Base-by-base conservation (phyloP, 2,797 vertebrate species). In the Chloroceryle inda region DNA sequence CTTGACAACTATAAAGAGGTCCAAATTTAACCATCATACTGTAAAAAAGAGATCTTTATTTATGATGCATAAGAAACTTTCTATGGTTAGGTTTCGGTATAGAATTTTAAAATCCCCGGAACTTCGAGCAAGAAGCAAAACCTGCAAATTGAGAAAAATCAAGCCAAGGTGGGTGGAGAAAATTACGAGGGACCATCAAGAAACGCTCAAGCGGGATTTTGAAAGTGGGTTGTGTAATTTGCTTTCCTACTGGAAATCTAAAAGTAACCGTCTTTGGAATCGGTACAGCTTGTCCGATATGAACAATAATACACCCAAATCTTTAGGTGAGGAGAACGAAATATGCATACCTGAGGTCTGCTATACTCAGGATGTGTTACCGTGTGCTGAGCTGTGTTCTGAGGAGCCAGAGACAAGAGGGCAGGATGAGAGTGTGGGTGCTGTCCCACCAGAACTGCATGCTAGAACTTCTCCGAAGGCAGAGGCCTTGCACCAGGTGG, bases 31-130 rank as follows among this genome's bases (percentile, higher is more conserved):
- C 50, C 97, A 95, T 87, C 96, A 96, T 84, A 96, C 94, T 97
- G 98, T 97, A 93, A 97, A 97, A 96, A 98, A 97, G 96, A 97
- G 94, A 93, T 97, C 97, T 97, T 95, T 97, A 97, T 98, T 98
- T 98, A 98, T 98, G 98, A 98, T 98, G 98, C 97, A 98, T 97
- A 98, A 98, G 91, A 98, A 98, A 97, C 97, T 98, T 96, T 98
- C 98, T 97, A 92, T 98, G 98, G 95, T 98, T 97, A 98, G 97
- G 96, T 98, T 98, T 97, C 81, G 96, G 76, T 97, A 97, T 95
- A 98, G 98, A 97, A 96, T 98, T 89, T 90, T 98, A 87, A 98
- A 98, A 97, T 98, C 94, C 82, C 97, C 95, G 2, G 96, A 98
- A 96, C 96, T 98, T 96, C 96, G 87, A 97, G 96, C 95, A 85